phyloP scores from a whole-genome alignment of 2,888 invertebrate genomes.

The Nowickia ferox region DNA sequence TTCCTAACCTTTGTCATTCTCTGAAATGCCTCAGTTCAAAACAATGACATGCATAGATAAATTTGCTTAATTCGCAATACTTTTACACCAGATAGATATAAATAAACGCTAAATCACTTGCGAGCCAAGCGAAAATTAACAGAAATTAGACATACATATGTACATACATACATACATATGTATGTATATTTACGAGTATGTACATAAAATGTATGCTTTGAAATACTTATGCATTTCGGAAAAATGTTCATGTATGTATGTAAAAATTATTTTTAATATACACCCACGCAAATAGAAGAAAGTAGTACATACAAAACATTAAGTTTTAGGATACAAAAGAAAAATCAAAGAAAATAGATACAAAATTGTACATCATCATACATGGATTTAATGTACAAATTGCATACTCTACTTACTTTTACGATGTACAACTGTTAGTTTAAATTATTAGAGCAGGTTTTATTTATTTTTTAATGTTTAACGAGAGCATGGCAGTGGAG shows the following conservation, averaged over 20 bases:
- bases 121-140: slow-evolving; percentile 6
- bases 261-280: slow-evolving; percentile 38
- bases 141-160: slow-evolving; percentile 7
- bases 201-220: background rate
- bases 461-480: slow-evolving; percentile 68
- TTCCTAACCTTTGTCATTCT: no score
- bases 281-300: slow-evolving; percentile 48
- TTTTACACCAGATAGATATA: background rate
- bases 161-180: background rate
- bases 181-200: background rate
- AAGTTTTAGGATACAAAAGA: slow-evolving; percentile 54
- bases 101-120: slow-evolving; percentile 26
- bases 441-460: slow-evolving; percentile 64
- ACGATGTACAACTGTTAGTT: slow-evolving; percentile 77
- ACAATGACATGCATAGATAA: no score
- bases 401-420: slow-evolving; percentile 79
- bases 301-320: slow-evolving; percentile 43
- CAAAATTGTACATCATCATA: slow-evolving; percentile 59
- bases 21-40: no score
- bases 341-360: slow-evolving; percentile 48
- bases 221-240: slow-evolving; percentile 7
- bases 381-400: slow-evolving; percentile 58
- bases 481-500: slow-evolving; percentile 77
- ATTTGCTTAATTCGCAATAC: background rate
- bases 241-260: slow-evolving; percentile 4